Conservation (phyloP, 92 coral and sea anemone species). For the Pocillopora grandis region DNA sequence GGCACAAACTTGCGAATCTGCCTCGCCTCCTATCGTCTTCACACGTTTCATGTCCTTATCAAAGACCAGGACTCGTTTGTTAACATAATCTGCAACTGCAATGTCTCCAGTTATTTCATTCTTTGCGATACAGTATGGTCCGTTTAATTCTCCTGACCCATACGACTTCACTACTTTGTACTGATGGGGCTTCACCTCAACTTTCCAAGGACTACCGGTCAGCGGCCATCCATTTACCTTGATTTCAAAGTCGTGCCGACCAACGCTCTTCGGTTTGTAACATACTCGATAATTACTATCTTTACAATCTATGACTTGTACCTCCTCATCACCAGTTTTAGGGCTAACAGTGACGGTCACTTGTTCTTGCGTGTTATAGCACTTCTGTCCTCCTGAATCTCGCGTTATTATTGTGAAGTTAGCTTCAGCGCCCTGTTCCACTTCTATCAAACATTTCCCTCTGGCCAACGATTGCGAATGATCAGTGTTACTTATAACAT, state of each 20-base stretch:
- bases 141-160: background rate
- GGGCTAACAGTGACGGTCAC: constrained; percentile 42
- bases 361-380: constrained; percentile 41
- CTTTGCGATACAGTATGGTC: background rate
- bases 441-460: background rate
- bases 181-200: constrained; percentile 22
- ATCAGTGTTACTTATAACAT: background rate
- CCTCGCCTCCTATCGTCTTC: background rate
- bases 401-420: background rate
- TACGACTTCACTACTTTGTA: background rate
- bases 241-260: constrained; percentile 41
- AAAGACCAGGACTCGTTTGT: constrained; percentile 1
- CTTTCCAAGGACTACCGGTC: constrained; percentile 39
- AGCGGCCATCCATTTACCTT: constrained; percentile 12
- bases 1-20: background rate
- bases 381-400: constrained; percentile 14
- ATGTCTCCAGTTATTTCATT: constrained; percentile 4
- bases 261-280: constrained; percentile 33
- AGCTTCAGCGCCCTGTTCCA: background rate
- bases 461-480: background rate
- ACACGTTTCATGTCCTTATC: background rate
- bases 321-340: constrained; percentile 5
- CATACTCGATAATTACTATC: constrained; percentile 45
- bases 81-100: background rate
- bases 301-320: constrained; percentile 38